A percentile compares a stretch with the other conserved stretches of the same genome.
Conservation (phyloP, 2,888 invertebrate genomes). For the Polyploca ridens region DNA sequence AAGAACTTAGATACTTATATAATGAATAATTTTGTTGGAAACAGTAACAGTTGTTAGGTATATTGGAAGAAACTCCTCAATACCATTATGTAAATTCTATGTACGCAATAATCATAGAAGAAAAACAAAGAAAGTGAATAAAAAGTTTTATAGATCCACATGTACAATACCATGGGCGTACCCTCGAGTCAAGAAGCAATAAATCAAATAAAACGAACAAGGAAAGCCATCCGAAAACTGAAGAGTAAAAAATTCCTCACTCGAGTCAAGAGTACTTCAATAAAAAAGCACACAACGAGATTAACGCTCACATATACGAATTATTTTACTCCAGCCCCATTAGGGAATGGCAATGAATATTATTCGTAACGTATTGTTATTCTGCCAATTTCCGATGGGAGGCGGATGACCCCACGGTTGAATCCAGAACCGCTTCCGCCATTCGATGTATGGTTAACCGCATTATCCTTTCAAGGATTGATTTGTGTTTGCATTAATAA, state of each 20-base stretch:
- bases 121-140: neutral
- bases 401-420: conserved; percentile 30
- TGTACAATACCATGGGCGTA: neutral
- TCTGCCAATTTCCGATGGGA: conserved; percentile 51
- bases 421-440: conserved; percentile 25
- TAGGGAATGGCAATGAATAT: conserved; percentile 44
- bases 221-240: neutral
- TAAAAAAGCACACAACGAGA: neutral
- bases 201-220: conserved; percentile 8
- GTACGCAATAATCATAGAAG: neutral
- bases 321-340: neutral
- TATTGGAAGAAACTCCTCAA: neutral
- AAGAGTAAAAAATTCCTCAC: conserved; percentile 6
- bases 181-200: neutral
- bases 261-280: conserved; percentile 1
- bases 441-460: conserved; percentile 38
- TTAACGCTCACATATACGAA: neutral
- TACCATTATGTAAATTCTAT: neutral
- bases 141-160: neutral
- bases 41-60: too few relatives aligned
- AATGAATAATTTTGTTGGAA: too few relatives aligned
- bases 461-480: conserved; percentile 48
- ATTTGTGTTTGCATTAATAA: conserved; percentile 40
- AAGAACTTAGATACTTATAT: too few relatives aligned
- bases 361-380: conserved; percentile 51